Percentiles rank a stretch among this genome's conserved stretches.
These are phyloP conservation scores for Triplophysa bombifrons DNA, from an alignment of 2,797 vertebrate species.

Conservation along the genomic window DNA sequence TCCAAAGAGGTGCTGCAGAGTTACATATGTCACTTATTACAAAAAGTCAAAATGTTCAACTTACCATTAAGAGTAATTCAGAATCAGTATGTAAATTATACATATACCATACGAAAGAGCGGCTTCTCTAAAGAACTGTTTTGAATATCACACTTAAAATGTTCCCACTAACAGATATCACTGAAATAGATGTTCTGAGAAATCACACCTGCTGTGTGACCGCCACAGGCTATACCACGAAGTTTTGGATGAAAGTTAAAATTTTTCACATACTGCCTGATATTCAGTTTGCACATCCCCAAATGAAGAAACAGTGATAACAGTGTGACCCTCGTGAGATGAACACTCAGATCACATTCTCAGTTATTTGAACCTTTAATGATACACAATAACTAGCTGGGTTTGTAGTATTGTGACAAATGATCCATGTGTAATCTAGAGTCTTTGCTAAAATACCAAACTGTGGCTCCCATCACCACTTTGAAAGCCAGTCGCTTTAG, in stretches of 20 bases:
- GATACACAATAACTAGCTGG: neutral
- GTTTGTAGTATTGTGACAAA: neutral
- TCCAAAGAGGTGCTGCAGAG: constrained; percentile 36
- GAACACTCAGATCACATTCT: neutral
- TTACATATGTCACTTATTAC: neutral
- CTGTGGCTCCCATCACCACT: no score
- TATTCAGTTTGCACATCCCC: constrained; percentile 1
- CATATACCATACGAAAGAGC: neutral
- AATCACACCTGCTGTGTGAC: neutral
- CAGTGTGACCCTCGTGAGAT: neutral
- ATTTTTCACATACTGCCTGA: neutral
- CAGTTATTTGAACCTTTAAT: no score
- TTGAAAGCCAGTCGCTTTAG: no score
- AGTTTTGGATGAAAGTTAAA: constrained; percentile 6
- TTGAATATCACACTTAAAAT: no score
- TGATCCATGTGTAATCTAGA: no score
- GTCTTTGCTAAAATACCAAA: no score
- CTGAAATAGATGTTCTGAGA: neutral
- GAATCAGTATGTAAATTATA: no score
- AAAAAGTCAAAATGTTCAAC: constrained; percentile 24
- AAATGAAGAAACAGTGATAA: constrained; percentile 8
- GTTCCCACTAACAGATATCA: no score
- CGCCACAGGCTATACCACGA: neutral
- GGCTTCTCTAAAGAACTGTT: neutral
- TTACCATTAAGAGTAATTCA: neutral